Evolutionary conservation across 64 coral and sea anemone species (phyloP).

Genomic region (Astreopora myriophthalma): DNA sequence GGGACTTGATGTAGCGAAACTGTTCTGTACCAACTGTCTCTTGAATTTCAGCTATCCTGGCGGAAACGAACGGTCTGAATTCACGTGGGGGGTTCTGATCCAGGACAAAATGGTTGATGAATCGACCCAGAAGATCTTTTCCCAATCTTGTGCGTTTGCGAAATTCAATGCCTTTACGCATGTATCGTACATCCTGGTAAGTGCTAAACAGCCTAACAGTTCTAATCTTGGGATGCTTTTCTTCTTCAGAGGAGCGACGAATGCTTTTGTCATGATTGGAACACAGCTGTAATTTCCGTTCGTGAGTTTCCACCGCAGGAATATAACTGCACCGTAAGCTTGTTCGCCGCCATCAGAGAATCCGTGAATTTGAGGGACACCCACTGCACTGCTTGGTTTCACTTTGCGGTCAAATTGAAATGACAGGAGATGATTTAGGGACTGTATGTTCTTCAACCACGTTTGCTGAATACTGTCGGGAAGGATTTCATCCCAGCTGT

Average conservation of each 20-base stretch:
- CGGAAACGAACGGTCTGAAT: conserved; percentile 41
- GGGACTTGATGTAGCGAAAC: conserved; percentile 1
- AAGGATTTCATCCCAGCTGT: conserved; percentile 32
- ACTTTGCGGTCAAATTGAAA: conserved; percentile 10
- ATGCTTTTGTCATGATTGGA: conserved; percentile 67
- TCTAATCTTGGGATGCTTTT: not conserved
- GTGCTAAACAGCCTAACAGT: conserved; percentile 18
- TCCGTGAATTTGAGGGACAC: conserved; percentile 23
- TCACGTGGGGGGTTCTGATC: conserved; percentile 12
- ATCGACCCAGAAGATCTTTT: not conserved
- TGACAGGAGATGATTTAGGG: conserved; percentile 4
- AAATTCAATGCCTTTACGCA: conserved; percentile 20
- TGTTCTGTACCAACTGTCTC: not conserved
- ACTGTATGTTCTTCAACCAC: conserved; percentile 17
- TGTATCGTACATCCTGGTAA: conserved; percentile 37
- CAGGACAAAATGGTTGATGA: conserved; percentile 30
- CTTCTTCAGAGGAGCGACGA: conserved; percentile 56
- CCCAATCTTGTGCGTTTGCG: conserved; percentile 11
- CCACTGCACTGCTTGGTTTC: not conserved
- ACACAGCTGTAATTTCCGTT: not conserved
- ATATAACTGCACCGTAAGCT: not conserved
- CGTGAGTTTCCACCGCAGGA: conserved; percentile 1
- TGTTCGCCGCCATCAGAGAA: conserved; percentile 30
- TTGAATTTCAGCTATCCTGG: conserved; percentile 56
- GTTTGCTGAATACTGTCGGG: not conserved